Evolutionary conservation across 1,140 invertebrate species (phyloP).

Genomic region (Brachionus asplanchnoidis): DNA sequence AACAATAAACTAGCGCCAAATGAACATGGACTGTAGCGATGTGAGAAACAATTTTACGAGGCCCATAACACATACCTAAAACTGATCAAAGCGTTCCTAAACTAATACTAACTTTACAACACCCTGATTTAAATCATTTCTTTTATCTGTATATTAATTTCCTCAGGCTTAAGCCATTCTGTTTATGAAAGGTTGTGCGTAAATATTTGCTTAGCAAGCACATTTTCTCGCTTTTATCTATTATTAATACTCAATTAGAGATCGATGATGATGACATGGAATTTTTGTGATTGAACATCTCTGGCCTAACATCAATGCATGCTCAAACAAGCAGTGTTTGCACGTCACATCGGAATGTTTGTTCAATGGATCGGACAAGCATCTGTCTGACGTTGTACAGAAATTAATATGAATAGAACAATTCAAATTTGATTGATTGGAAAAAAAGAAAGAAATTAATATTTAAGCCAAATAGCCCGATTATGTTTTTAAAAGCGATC

Average conservation of each 20-base stretch:
- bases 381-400: neutral
- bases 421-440: neutral
- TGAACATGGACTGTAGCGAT: neutral
- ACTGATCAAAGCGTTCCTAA: neutral
- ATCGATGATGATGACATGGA: neutral
- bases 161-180: neutral
- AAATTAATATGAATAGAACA: neutral
- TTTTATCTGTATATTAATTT: neutral
- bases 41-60: neutral
- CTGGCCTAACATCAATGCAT: neutral
- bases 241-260: neutral
- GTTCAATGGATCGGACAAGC: neutral
- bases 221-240: neutral
- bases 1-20: too few relatives aligned
- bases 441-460: neutral
- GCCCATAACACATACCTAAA: neutral
- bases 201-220: neutral
- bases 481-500: neutral
- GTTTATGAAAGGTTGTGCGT: neutral
- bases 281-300: neutral
- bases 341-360: neutral
- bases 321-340: neutral
- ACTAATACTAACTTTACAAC: neutral
- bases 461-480: neutral
- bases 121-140: neutral